These are phyloP conservation scores for Spea multiplicata DNA, from an alignment of 2,113 vertebrate genomes.

Conservation along the genomic window DNA sequence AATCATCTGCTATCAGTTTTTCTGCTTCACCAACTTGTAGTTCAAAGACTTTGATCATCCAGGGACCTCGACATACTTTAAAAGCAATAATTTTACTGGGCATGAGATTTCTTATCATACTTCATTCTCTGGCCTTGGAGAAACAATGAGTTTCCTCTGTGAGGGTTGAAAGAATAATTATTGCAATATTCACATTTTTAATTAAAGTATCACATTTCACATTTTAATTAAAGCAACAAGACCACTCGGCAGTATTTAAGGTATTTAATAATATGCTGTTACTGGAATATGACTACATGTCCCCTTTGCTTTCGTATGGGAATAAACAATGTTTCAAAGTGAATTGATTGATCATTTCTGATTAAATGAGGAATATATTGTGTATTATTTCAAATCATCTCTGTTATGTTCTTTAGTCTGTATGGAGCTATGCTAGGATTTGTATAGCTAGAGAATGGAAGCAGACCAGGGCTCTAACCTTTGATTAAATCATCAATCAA, in stretches of 20 bases:
- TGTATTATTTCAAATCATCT: no score
- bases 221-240: conserved; percentile 32
- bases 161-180: conserved; percentile 15
- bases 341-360: no score
- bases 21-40: conserved; percentile 27
- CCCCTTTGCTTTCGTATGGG: background rate
- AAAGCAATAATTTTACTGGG: conserved; percentile 35
- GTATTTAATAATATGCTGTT: background rate
- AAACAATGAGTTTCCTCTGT: conserved; percentile 33
- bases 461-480: no score
- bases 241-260: background rate
- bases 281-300: background rate
- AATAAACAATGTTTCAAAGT: no score
- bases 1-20: conserved; percentile 31
- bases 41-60: conserved; percentile 36
- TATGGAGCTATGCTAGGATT: no score
- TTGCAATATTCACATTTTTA: conserved; percentile 27
- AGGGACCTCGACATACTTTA: conserved; percentile 31
- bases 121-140: conserved; percentile 18
- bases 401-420: no score
- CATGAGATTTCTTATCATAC: conserved; percentile 36
- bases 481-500: no score
- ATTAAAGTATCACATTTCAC: conserved; percentile 32
- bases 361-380: no score
- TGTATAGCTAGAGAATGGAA: no score